These are phyloP conservation scores for Pseudochirops cupreus DNA, from an alignment of 2,797 vertebrate genomes.

Conservation along the genomic window DNA sequence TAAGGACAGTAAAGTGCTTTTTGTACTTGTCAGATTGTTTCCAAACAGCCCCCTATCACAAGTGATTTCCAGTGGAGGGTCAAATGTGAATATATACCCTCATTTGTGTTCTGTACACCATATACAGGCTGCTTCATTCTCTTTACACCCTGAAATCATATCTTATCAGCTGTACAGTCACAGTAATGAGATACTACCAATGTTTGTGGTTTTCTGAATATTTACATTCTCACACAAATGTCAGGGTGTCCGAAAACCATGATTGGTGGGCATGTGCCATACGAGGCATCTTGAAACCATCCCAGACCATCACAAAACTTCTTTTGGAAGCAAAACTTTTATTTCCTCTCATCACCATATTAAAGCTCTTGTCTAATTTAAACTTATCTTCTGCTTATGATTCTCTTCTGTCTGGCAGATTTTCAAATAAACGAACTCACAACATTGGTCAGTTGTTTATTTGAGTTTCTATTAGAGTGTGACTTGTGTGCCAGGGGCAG, in stretches of 20 bases:
- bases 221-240: neutral
- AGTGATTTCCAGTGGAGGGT: neutral
- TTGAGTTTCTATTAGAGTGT: neutral
- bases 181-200: neutral
- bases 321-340: neutral
- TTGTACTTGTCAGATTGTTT: neutral
- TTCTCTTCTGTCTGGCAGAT: neutral
- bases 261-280: neutral
- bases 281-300: neutral
- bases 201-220: neutral
- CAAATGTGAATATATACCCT: neutral
- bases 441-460: neutral
- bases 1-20: neutral
- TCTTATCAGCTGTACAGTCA: neutral
- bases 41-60: neutral
- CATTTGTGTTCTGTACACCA: neutral
- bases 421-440: neutral
- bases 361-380: neutral
- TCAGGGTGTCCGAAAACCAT: neutral
- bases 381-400: neutral
- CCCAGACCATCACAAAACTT: neutral
- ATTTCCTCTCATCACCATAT: neutral
- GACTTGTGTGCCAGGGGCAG: neutral
- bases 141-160: neutral
- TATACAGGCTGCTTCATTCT: too few relatives aligned